A percentile compares a stretch with the other conserved stretches of the same genome.
Evolutionary conservation across 2,113 vertebrate genomes (phyloP).

Genomic region (Paradoxurus hermaphroditus): DNA sequence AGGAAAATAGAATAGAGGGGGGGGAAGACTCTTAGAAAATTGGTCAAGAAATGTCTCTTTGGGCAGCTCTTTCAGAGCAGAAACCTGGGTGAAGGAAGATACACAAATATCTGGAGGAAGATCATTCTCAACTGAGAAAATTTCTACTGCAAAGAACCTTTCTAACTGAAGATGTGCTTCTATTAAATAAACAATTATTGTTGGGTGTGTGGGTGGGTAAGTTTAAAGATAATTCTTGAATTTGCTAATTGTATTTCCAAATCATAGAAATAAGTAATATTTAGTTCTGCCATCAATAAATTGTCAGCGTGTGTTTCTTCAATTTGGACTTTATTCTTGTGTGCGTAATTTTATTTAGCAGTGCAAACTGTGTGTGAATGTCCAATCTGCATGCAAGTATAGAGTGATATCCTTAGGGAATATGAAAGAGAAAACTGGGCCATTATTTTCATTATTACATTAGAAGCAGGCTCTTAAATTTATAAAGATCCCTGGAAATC

Average conservation of each 20-base stretch:
- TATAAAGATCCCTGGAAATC: slow-evolving; percentile 4
- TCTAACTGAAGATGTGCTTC: neutral
- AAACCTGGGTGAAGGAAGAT: neutral
- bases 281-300: neutral
- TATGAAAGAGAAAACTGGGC: slow-evolving; percentile 22
- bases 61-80: neutral
- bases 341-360: slow-evolving; percentile 21
- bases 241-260: neutral
- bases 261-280: neutral
- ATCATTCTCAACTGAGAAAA: neutral
- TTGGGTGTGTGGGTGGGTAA: neutral
- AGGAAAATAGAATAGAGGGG: neutral
- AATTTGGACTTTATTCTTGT: slow-evolving; percentile 1
- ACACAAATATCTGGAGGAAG: neutral
- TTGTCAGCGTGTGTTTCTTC: neutral
- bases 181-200: neutral
- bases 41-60: neutral
- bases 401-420: neutral
- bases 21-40: neutral
- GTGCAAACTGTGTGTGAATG: neutral
- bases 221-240: neutral
- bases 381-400: slow-evolving; percentile 9
- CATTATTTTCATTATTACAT: slow-evolving; percentile 34
- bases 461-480: slow-evolving; percentile 36
- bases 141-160: neutral